Evolutionary conservation across 2,113 vertebrate species (phyloP).

Genomic region (Myotis davidii): DNA sequence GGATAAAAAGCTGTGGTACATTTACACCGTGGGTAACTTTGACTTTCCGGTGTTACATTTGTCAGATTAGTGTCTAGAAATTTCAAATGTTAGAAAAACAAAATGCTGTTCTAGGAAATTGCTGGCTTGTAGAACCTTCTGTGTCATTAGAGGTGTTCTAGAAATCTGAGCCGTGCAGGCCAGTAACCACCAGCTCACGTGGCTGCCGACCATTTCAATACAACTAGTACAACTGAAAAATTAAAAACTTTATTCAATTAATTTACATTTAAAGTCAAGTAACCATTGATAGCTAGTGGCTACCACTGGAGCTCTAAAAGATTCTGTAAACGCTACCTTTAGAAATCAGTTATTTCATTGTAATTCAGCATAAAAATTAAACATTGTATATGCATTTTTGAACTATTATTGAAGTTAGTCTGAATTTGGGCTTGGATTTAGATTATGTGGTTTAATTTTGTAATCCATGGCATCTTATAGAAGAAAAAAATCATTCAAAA

Average conservation of each 20-base stretch:
- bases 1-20: too few species aligned
- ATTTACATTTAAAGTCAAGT: not conserved
- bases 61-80: not conserved
- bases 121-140: not conserved
- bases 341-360: not conserved
- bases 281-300: not conserved
- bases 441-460: not conserved
- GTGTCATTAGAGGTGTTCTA: too few species aligned
- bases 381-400: not conserved
- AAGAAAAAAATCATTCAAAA: not conserved
- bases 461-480: not conserved
- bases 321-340: not conserved
- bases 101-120: not conserved
- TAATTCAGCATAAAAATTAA: not conserved
- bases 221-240: not conserved
- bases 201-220: not conserved
- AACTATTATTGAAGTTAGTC: not conserved
- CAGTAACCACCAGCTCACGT: not conserved
- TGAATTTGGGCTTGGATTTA: not conserved
- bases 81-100: not conserved
- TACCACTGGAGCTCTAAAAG: not conserved
- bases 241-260: not conserved
- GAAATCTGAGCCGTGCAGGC: rapidly evolving
- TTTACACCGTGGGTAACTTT: not conserved
- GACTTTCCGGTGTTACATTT: not conserved